These are phyloP conservation scores for Nesoenas mayeri DNA, from an alignment of 2,113 vertebrate genomes.

Conservation along the genomic window DNA sequence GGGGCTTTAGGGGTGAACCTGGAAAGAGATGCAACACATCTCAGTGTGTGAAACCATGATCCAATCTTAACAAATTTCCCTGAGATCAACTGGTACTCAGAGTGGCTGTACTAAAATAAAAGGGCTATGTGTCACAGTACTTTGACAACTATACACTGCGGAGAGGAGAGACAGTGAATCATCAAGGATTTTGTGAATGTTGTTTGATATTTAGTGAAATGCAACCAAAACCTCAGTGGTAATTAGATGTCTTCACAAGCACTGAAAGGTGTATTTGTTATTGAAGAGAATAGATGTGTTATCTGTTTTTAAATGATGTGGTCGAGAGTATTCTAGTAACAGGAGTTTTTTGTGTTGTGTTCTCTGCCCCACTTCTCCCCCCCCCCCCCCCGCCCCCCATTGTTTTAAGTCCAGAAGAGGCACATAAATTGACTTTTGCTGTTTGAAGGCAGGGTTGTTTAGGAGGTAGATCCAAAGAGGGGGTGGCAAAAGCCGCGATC, in stretches of 20 bases:
- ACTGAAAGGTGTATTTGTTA: background rate
- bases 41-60: background rate
- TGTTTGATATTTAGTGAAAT: background rate
- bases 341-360: background rate
- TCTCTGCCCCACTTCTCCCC: too few relatives aligned
- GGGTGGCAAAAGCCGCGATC: background rate
- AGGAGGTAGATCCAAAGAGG: background rate
- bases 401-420: background rate
- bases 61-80: background rate
- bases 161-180: background rate
- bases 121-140: background rate
- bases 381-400: background rate
- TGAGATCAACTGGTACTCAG: background rate
- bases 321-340: rapidly evolving
- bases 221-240: background rate
- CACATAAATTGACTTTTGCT: background rate
- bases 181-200: background rate
- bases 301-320: background rate
- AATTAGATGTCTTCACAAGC: background rate
- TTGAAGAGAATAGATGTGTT: background rate
- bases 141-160: background rate
- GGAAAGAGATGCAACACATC: background rate
- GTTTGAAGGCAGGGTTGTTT: background rate
- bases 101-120: background rate
- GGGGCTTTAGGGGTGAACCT: background rate